Conservation (phyloP, 2,888 invertebrate species). For the Mesochorus sp. region DNA sequence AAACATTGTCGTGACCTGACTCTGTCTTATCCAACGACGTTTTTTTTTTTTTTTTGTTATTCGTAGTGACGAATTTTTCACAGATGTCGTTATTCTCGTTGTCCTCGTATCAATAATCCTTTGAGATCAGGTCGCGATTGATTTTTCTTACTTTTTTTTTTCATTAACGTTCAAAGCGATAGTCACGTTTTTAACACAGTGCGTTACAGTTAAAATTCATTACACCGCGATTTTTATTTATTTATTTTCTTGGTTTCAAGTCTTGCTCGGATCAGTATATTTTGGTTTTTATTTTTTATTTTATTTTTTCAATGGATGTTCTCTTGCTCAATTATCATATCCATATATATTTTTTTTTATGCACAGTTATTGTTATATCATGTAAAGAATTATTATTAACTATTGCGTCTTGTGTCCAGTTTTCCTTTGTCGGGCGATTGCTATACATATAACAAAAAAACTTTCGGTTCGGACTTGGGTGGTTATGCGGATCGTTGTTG, state of each 20-base stretch:
- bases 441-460: conserved; percentile 31
- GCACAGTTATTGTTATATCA: conserved; percentile 55
- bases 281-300: conserved; percentile 27
- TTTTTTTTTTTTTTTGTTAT: neutral
- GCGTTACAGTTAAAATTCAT: conserved; percentile 64
- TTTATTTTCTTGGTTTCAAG: conserved; percentile 30
- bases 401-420: conserved; percentile 62
- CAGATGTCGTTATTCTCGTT: neutral
- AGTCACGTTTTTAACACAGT: conserved; percentile 54
- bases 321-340: conserved; percentile 36
- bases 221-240: conserved; percentile 55
- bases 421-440: conserved; percentile 57
- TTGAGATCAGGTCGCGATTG: conserved; percentile 27
- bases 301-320: neutral
- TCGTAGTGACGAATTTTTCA: neutral
- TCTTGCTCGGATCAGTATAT: conserved; percentile 50
- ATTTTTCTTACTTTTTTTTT: conserved; percentile 4
- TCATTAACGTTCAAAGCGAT: conserved; percentile 39
- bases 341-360: conserved; percentile 49
- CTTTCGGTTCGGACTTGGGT: conserved; percentile 62
- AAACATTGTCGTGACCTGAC: conserved; percentile 33
- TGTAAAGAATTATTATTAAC: conserved; percentile 52
- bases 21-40: neutral
- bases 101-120: neutral
- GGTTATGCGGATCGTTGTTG: conserved; percentile 61